Evolutionary conservation across 2,888 invertebrate species (phyloP).

Genomic region (Netelia fuscicornis): DNA sequence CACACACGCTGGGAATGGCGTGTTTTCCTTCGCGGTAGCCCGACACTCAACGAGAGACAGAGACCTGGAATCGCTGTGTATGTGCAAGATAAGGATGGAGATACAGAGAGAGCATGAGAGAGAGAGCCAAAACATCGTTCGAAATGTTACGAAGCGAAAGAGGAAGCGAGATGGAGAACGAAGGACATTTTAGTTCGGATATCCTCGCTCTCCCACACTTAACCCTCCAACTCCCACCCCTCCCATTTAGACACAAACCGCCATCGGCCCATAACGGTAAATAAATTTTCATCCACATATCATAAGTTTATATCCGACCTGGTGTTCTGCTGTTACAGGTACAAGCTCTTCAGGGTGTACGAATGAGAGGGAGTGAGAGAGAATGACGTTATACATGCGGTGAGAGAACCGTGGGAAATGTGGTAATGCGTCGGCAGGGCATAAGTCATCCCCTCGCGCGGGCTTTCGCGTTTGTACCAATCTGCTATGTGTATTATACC

Average conservation of each 20-base stretch:
- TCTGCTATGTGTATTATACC: slow-evolving; percentile 54
- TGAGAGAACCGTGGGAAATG: slow-evolving; percentile 72
- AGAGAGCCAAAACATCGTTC: slow-evolving; percentile 16
- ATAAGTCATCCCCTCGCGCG: slow-evolving; percentile 71
- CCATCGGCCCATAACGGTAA: slow-evolving; percentile 67
- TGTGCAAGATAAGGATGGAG: background rate
- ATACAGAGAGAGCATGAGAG: background rate
- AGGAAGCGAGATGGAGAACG: slow-evolving; percentile 32
- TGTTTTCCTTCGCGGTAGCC: slow-evolving; percentile 3
- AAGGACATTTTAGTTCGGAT: slow-evolving; percentile 68
- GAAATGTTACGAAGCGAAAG: slow-evolving; percentile 14
- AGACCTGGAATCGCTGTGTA: background rate
- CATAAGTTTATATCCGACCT: slow-evolving; percentile 66
- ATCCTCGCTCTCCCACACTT: slow-evolving; percentile 50
- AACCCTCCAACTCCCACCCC: background rate
- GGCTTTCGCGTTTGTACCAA: slow-evolving; percentile 54
- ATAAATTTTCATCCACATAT: slow-evolving; percentile 71
- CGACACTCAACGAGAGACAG: background rate
- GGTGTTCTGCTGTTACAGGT: slow-evolving; percentile 40
- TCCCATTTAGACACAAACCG: slow-evolving; percentile 42
- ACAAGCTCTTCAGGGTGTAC: slow-evolving; percentile 51
- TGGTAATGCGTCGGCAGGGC: slow-evolving; percentile 73
- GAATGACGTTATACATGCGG: slow-evolving; percentile 56
- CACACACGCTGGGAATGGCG: slow-evolving; percentile 21
- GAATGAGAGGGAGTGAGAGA: slow-evolving; percentile 30